Base-by-base conservation (phyloP, 1,140 invertebrate species). In the Pristionchus pacificus region DNA sequence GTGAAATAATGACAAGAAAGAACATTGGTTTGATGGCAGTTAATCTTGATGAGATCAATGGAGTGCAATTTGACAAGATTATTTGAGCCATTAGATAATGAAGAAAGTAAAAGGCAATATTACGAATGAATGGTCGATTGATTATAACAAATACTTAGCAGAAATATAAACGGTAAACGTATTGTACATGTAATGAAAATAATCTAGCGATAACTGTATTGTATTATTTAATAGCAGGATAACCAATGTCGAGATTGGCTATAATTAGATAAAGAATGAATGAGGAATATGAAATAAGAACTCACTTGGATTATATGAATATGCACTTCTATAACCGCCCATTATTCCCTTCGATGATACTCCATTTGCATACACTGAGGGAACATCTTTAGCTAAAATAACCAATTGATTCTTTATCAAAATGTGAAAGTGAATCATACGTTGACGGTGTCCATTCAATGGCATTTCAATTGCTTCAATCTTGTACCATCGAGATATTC, bases 161-260 rank as follows among this genome's bases (percentile, higher is more conserved):
- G n/a, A n/a, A n/a, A n/a, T n/a, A n/a, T n/a, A n/a, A n/a, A n/a
- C n/a, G n/a, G n/a, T n/a, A n/a, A n/a, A n/a, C n/a, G n/a, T n/a
- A n/a, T n/a, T n/a, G n/a, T n/a, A n/a, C n/a, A n/a, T n/a, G n/a
- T n/a, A n/a, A n/a, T n/a, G n/a, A n/a, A n/a, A n/a, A n/a, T n/a
- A n/a, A n/a, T n/a, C n/a, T n/a, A n/a, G n/a, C n/a, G n/a, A n/a
- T n/a, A n/a, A n/a, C n/a, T n/a, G n/a, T n/a, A n/a, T n/a, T n/a
- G n/a, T 31, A n/a, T 75, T 66, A 75, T 28, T 72, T 73, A 2
- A 75, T 75, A 33, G 74, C 74, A 28, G 74, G 74, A 29, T 75
- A 75, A 29, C 74, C 74, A 49, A 75, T 75, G 57, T 75, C 74
- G 10, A 75, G 64, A 2, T 60, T 38, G 3, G 73, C 74, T 74